Evolutionary conservation across 2,113 vertebrate species (phyloP).

Genomic region (Nothobranchius kuhntae): DNA sequence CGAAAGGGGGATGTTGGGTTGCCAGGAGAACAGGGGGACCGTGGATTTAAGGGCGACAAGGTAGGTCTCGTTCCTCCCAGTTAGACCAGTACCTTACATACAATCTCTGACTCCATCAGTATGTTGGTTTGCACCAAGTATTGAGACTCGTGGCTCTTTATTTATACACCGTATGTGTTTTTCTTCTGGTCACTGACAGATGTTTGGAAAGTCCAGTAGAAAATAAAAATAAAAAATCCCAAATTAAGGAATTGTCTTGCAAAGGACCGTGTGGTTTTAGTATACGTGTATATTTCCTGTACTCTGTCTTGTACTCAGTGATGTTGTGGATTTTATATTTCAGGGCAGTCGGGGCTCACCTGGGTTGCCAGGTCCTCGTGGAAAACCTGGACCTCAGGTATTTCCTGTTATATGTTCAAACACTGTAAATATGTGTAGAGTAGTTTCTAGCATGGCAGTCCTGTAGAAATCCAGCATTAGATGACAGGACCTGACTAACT

Average conservation of each 20-base stretch:
- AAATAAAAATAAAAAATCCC: no score
- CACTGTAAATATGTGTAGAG: neutral
- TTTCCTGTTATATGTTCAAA: conserved; percentile 39
- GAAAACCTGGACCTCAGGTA: conserved; percentile 88
- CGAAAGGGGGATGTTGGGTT: conserved; percentile 89
- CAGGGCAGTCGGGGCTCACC: conserved; percentile 88
- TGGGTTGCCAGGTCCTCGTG: conserved; percentile 84
- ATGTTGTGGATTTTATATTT: conserved; percentile 25
- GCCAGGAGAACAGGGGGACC: conserved; percentile 89
- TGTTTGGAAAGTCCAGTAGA: no score
- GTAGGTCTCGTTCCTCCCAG: conserved; percentile 61
- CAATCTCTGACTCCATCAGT: no score
- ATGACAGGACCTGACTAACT: no score
- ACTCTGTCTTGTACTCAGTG: neutral
- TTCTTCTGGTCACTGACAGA: no score
- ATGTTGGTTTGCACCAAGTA: no score
- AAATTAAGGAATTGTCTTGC: no score
- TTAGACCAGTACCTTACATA: neutral
- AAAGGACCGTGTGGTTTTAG: neutral
- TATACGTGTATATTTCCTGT: neutral
- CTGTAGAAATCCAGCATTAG: neutral
- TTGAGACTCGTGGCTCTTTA: no score
- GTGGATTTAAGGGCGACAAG: conserved; percentile 97
- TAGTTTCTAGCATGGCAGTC: neutral
- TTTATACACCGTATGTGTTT: no score